phyloP scores from a whole-genome alignment of 30 jellyfish, hydroid and myxozoan species.

The Aurelia sp. region DNA sequence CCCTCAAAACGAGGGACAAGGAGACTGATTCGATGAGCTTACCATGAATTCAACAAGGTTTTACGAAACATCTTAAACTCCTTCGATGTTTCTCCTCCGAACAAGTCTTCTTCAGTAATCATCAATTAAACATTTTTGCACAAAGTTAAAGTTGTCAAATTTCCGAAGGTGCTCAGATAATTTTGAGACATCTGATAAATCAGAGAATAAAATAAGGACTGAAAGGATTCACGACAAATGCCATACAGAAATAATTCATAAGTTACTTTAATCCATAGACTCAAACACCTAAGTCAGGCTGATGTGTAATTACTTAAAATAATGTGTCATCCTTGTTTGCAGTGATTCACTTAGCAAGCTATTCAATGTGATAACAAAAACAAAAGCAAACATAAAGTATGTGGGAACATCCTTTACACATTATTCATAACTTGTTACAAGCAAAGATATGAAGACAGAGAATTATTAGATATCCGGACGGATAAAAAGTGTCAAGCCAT shows the following conservation, averaged over 20 bases:
- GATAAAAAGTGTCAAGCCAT: constrained; percentile 44
- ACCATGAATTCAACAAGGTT: too few species aligned
- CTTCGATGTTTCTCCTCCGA: too few species aligned
- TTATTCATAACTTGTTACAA: constrained; percentile 40
- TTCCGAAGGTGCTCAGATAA: too few species aligned
- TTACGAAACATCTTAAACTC: too few species aligned
- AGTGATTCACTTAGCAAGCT: constrained; percentile 44
- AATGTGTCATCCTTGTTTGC: constrained; percentile 16
- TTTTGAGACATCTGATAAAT: too few species aligned
- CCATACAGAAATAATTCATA: constrained; percentile 18
- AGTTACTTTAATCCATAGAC: constrained; percentile 18
- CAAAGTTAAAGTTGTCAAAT: background rate
- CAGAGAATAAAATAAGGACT: too few species aligned
- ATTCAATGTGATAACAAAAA: constrained; percentile 16
- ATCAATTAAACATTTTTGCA: too few species aligned
- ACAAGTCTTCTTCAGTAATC: too few species aligned
- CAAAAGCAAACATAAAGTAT: constrained; percentile 22
- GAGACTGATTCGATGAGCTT: too few species aligned
- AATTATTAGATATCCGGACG: constrained; percentile 24
- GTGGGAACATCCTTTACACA: constrained; percentile 35
- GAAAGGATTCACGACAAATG: constrained; percentile 26
- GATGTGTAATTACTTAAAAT: constrained; percentile 24
- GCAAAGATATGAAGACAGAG: background rate
- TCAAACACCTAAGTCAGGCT: constrained; percentile 3
- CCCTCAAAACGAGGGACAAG: too few species aligned